Percentiles rank a stretch among this genome's conserved stretches.
These are phyloP conservation scores for Tetramorium alpestre DNA, from an alignment of 1,140 invertebrate species.

Conservation along the genomic window DNA sequence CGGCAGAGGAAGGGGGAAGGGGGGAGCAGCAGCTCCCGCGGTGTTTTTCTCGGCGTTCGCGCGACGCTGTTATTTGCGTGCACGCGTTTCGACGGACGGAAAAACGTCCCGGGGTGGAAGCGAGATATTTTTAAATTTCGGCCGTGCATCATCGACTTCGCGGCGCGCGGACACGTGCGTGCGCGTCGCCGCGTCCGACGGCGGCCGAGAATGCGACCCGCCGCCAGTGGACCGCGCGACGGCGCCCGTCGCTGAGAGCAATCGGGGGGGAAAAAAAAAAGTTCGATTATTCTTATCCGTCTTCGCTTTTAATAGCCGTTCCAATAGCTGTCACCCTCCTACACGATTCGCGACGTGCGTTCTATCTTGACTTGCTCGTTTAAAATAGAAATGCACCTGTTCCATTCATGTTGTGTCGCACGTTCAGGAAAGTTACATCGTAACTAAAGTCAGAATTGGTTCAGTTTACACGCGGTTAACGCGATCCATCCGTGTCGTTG, in stretches of 20 bases:
- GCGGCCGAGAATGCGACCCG: background rate
- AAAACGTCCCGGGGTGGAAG: background rate
- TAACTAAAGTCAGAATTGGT: background rate
- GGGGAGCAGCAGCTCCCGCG: background rate
- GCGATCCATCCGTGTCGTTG: background rate
- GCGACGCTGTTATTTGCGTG: background rate
- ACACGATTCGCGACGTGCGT: background rate
- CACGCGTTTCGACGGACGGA: background rate
- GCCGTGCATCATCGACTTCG: background rate
- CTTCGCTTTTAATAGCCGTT: slow-evolving; percentile 27
- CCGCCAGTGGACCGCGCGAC: too few species aligned
- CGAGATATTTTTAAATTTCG: slow-evolving; percentile 64
- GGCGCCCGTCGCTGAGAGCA: too few species aligned
- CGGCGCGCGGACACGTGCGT: slow-evolving; percentile 3
- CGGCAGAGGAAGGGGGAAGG: too few species aligned
- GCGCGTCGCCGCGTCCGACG: background rate
- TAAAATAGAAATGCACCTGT: slow-evolving; percentile 43
- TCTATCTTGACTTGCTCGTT: slow-evolving; percentile 18
- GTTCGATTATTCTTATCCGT: slow-evolving; percentile 5
- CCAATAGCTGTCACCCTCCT: background rate
- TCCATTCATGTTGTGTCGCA: slow-evolving; percentile 11
- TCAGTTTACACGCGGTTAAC: slow-evolving; percentile 3
- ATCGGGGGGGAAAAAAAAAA: background rate
- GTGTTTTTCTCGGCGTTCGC: background rate
- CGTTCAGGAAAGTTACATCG: background rate